Percentiles rank a stretch among this genome's conserved stretches.
Evolutionary conservation across 92 coral and sea anemone genomes (phyloP).

Genomic region (Pocillopora grandis): DNA sequence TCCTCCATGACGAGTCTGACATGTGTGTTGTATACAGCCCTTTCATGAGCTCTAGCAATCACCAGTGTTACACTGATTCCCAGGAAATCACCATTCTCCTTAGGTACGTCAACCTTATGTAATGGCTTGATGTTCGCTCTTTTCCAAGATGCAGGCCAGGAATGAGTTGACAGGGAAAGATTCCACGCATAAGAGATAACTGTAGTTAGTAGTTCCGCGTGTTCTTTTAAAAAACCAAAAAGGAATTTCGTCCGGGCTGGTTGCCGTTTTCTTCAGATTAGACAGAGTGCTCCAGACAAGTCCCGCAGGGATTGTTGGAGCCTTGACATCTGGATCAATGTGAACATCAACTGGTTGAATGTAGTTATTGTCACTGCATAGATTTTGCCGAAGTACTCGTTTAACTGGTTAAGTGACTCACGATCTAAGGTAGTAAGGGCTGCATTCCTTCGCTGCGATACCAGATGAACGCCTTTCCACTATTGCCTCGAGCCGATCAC

Average conservation of each 20-base stretch:
- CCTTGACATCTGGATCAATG: constrained; percentile 18
- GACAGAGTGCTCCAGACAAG: constrained; percentile 35
- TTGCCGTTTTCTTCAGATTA: constrained; percentile 37
- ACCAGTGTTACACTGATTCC: constrained; percentile 36
- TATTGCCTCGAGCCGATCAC: constrained; percentile 3
- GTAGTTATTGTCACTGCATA: constrained; percentile 40
- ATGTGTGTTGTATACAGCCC: too few relatives aligned
- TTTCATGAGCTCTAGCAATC: too few relatives aligned
- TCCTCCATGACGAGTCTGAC: too few relatives aligned
- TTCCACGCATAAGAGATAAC: background rate
- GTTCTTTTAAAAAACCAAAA: constrained; percentile 50
- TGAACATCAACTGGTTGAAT: constrained; percentile 19
- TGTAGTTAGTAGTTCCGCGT: constrained; percentile 45
- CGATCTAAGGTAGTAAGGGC: constrained; percentile 19
- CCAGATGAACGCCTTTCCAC: too few relatives aligned
- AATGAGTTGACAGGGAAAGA: background rate
- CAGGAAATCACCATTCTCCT: constrained; percentile 31
- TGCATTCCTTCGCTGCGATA: background rate
- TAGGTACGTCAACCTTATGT: constrained; percentile 48
- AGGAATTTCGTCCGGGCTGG: constrained; percentile 39
- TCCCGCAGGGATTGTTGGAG: constrained; percentile 17
- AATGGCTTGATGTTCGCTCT: background rate
- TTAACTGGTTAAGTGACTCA: constrained; percentile 25
- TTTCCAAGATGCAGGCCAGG: too few relatives aligned
- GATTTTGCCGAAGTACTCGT: constrained; percentile 45